These are phyloP conservation scores for Labroides dimidiatus DNA, from an alignment of 2,797 vertebrate genomes.

Conservation along the genomic window DNA sequence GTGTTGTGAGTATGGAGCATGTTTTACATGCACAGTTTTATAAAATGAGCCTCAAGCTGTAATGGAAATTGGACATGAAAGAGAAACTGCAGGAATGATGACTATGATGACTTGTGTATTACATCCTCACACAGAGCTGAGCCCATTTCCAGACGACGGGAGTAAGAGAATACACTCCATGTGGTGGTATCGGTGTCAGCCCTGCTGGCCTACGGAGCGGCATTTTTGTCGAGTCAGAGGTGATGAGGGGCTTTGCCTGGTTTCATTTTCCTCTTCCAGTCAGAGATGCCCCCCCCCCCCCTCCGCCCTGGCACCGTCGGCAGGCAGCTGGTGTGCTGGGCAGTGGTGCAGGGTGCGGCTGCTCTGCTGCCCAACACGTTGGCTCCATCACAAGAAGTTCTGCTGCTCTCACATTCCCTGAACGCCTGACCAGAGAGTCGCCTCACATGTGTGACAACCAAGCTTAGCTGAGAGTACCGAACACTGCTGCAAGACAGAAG, in stretches of 20 bases:
- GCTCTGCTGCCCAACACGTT: constrained; percentile 41
- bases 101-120: constrained; percentile 10
- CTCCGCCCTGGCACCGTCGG: constrained; percentile 17
- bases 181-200: constrained; percentile 46
- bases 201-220: constrained; percentile 34
- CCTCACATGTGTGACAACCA: constrained; percentile 29
- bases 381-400: constrained; percentile 54
- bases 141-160: constrained; percentile 22
- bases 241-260: constrained; percentile 30
- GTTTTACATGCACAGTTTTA: not conserved
- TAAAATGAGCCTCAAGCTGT: fast-evolving
- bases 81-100: not conserved
- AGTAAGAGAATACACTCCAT: constrained; percentile 27
- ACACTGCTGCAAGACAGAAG: not conserved
- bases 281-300: constrained; percentile 15
- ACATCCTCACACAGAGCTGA: constrained; percentile 29
- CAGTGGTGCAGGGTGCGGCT: constrained; percentile 40
- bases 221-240: constrained; percentile 43
- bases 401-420: constrained; percentile 45
- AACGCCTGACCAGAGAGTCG: constrained; percentile 18
- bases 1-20: not conserved
- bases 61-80: not conserved
- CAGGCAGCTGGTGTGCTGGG: constrained; percentile 55
- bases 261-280: constrained; percentile 36
- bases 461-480: not conserved